Percentiles rank a stretch among this genome's conserved stretches.
Evolutionary conservation across 2,113 vertebrate species (phyloP).

Genomic region (Marmota flaviventris): DNA sequence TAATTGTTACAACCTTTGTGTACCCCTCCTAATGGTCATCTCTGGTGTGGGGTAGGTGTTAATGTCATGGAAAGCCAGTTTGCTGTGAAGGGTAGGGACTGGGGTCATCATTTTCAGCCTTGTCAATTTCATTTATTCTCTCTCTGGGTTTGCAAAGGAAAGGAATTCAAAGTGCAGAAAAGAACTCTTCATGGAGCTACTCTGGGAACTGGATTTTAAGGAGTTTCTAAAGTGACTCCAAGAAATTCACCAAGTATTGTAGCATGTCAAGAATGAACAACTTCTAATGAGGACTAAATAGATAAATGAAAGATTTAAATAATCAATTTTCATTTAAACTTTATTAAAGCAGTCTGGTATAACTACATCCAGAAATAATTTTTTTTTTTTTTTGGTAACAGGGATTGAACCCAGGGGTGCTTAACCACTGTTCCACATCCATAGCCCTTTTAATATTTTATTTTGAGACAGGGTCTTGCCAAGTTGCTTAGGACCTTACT

Average conservation of each 20-base stretch:
- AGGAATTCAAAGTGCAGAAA: slow-evolving; percentile 9
- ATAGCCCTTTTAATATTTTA: no score
- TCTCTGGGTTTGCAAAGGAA: slow-evolving; percentile 21
- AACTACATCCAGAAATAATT: neutral
- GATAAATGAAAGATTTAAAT: slow-evolving; percentile 50
- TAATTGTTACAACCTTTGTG: neutral
- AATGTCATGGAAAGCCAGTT: neutral
- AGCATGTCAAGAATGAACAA: neutral
- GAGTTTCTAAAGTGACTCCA: slow-evolving; percentile 29
- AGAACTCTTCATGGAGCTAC: neutral
- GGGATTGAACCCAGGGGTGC: no score
- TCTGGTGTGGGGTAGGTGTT: neutral
- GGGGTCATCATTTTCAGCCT: neutral
- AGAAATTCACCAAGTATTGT: slow-evolving; percentile 38
- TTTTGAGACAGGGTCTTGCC: no score
- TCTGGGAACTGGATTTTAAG: slow-evolving; percentile 25
- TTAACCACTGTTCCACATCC: no score
- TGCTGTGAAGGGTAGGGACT: neutral
- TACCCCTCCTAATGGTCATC: neutral
- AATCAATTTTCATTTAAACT: slow-evolving; percentile 33
- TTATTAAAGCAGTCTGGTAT: neutral
- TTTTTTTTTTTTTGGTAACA: neutral
- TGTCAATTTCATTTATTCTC: neutral
- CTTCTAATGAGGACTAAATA: slow-evolving; percentile 43
- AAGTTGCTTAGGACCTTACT: no score